phyloP scores from a whole-genome alignment of 35 echinoderm and acorn worm genomes.

The Hemicentrotus pulcherrimus region DNA sequence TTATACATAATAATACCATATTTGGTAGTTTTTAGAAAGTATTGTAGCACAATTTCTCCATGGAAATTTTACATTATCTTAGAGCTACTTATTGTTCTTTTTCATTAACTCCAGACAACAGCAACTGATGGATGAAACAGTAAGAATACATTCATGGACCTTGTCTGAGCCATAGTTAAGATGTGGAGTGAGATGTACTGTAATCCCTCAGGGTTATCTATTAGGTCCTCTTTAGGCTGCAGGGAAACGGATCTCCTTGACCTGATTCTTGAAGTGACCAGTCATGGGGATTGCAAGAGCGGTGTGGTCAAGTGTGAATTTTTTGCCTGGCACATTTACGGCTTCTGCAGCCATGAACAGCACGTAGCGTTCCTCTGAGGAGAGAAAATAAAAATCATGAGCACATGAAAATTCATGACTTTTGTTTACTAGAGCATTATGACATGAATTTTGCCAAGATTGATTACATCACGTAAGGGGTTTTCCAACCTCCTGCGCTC shows the following conservation, averaged over 20 bases:
- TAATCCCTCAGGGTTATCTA: neutral
- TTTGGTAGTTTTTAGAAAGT: neutral
- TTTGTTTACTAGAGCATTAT: neutral
- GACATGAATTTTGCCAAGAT: neutral
- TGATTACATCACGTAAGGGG: neutral
- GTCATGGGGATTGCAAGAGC: neutral
- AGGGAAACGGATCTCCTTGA: neutral
- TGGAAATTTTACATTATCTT: neutral
- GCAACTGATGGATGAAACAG: neutral
- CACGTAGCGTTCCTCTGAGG: neutral
- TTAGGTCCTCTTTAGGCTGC: neutral
- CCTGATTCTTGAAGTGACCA: neutral
- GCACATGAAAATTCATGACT: neutral
- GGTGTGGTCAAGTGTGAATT: neutral
- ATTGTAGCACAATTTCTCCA: neutral
- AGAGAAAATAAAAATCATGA: neutral
- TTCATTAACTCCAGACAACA: too few species aligned
- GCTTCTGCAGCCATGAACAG: neutral
- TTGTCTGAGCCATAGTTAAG: neutral
- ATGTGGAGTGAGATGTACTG: neutral
- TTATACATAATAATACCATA: neutral
- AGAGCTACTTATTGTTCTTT: too few species aligned
- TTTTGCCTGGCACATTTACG: neutral
- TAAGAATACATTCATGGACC: neutral
- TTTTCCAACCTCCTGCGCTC: neutral